A percentile compares a stretch with the other conserved stretches of the same genome.
Evolutionary conservation across 2,888 invertebrate species (phyloP).

Genomic region (Acronicta aceris): DNA sequence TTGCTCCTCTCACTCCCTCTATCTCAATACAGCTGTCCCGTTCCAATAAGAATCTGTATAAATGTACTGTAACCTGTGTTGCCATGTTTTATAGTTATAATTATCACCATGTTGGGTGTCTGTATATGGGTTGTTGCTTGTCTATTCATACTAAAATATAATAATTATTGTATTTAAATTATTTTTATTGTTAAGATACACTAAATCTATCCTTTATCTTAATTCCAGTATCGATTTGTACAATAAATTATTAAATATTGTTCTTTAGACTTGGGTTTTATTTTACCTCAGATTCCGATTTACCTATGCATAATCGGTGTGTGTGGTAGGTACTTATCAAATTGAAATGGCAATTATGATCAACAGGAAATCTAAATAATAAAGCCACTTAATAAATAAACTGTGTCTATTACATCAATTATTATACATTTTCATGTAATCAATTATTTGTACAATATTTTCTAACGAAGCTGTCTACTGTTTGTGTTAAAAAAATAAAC

Average conservation of each 20-base stretch:
- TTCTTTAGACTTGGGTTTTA: slow-evolving; percentile 69
- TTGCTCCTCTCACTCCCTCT: background rate
- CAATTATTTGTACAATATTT: slow-evolving; percentile 79
- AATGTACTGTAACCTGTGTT: slow-evolving; percentile 59
- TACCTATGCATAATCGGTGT: too few species aligned
- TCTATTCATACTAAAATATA: slow-evolving; percentile 71
- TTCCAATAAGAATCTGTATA: slow-evolving; percentile 34
- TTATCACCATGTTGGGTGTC: slow-evolving; percentile 74
- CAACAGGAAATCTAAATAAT: slow-evolving; percentile 4
- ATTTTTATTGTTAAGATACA: slow-evolving; percentile 76
- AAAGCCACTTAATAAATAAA: slow-evolving; percentile 59
- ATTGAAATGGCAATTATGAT: too few species aligned
- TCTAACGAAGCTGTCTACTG: slow-evolving; percentile 66
- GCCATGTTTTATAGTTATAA: slow-evolving; percentile 64
- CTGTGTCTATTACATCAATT: slow-evolving; percentile 72
- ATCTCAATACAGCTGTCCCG: slow-evolving; percentile 23
- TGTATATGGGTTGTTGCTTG: slow-evolving; percentile 85
- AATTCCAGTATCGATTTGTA: slow-evolving; percentile 87
- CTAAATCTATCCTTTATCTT: slow-evolving; percentile 81
- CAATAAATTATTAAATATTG: slow-evolving; percentile 83
- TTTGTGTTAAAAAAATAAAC: slow-evolving; percentile 12
- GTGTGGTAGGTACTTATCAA: too few species aligned
- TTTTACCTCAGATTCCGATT: background rate
- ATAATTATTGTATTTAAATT: slow-evolving; percentile 73
- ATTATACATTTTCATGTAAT: slow-evolving; percentile 43